Base-by-base conservation (phyloP, 1,140 invertebrate species). In the Nilaparvata lugens region DNA sequence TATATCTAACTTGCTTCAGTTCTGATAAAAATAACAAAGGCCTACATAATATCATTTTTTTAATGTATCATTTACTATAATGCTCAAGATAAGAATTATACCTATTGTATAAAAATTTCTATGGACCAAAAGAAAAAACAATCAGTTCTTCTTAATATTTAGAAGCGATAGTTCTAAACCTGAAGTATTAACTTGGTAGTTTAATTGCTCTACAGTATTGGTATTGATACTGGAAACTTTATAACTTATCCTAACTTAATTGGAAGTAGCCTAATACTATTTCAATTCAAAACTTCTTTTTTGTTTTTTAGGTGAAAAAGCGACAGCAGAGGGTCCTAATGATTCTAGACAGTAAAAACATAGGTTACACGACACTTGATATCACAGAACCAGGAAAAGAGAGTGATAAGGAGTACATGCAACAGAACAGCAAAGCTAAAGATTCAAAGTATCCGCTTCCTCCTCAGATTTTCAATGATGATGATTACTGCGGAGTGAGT, bases 391-490 rank as follows among this genome's bases (percentile, higher is more conserved):
- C 93, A 18, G 87, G 86, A 35, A 86, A 86, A 72, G 93, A 96
- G 74, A 76, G 83, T 54, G 86, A 92, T 52, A 93, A 92, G 75
- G 90, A 93, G 67, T 91, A 91, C 70, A 96, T 98, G 92, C 88
- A 94, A 74, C 83, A 83, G 65, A 90, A 93, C 72, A 85, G 88
- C 60, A 92, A 86, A 66, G 81, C 86, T 53, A 87, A 84, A 70
- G 83, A 85, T 64, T 72, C 75, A 23, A 84, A 84, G 70, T 80
- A 83, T 64, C 84, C 91, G 23, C 74, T 95, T 65, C 93, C 93
- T 53, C 95, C 95, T 56, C 95, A 97, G 76, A 82, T 98, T 65
- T 98, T 97, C 71, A 93, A 93, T 71, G 92, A 92, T 62, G 85
- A 88, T 28, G 83, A 89, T 62, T 97, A 97, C 71, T 95, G 93